Evolutionary conservation across 2,797 vertebrate species (phyloP).

Genomic region (Dendrocincla fuliginosa): DNA sequence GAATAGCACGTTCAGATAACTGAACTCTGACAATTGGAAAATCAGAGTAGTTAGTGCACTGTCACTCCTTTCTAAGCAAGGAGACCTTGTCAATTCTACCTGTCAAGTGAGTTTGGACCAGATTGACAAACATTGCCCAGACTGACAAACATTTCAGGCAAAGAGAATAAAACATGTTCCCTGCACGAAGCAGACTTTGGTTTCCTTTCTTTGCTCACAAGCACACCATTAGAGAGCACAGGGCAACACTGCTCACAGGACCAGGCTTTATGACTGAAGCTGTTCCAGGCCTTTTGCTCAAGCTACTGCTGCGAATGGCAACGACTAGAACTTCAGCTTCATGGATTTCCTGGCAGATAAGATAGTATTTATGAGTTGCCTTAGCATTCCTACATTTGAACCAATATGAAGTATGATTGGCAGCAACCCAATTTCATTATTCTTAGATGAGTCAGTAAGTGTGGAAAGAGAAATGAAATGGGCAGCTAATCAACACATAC

Average conservation of each 20-base stretch:
- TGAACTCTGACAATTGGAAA: slow-evolving; percentile 12
- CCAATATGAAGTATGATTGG: background rate
- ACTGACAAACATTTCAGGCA: background rate
- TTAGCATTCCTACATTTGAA: slow-evolving; percentile 10
- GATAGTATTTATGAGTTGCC: background rate
- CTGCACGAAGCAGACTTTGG: accelerated
- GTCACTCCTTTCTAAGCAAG: background rate
- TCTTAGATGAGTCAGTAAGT: slow-evolving; percentile 37
- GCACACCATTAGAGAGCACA: background rate
- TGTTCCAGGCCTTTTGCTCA: background rate
- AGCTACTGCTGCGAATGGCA: background rate
- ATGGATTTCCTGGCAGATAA: slow-evolving; percentile 1
- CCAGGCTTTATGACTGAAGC: background rate
- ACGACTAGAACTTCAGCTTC: background rate
- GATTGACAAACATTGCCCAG: background rate
- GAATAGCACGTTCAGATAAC: background rate
- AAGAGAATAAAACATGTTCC: slow-evolving; percentile 1
- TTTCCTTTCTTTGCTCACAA: background rate
- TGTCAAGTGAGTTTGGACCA: slow-evolving; percentile 28
- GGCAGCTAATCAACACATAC: slow-evolving; percentile 9
- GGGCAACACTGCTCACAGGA: background rate
- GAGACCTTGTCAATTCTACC: slow-evolving; percentile 42
- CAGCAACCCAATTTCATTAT: background rate
- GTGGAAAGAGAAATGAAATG: slow-evolving; percentile 29
- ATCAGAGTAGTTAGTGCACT: background rate